These are phyloP conservation scores for Melanotaenia nigrans DNA, from an alignment of 2,797 vertebrate genomes.

Conservation along the genomic window DNA sequence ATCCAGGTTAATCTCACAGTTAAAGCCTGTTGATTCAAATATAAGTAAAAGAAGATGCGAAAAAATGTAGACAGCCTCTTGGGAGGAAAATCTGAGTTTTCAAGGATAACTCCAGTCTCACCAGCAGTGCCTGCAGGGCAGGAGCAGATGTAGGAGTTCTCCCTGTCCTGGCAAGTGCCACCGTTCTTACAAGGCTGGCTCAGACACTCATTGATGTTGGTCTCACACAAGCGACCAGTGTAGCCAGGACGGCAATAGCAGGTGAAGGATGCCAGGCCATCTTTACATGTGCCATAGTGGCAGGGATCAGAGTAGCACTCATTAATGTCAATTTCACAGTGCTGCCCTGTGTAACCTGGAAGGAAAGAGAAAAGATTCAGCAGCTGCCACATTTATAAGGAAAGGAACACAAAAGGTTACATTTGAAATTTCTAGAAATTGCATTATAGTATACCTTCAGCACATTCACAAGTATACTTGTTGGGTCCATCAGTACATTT, in stretches of 20 bases:
- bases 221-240: constrained; percentile 92
- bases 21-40: constrained; percentile 82
- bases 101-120: constrained; percentile 26
- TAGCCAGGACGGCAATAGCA: constrained; percentile 94
- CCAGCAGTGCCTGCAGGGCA: constrained; percentile 94
- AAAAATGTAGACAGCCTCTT: neutral
- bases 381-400: neutral
- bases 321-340: constrained; percentile 92
- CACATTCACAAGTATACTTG: constrained; percentile 93
- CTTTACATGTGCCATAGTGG: constrained; percentile 94
- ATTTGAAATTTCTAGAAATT: neutral
- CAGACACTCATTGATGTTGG: constrained; percentile 95
- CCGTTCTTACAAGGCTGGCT: constrained; percentile 96
- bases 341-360: constrained; percentile 90
- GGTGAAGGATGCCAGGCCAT: constrained; percentile 90
- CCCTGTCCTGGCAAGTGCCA: constrained; percentile 92
- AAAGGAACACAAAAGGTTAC: neutral
- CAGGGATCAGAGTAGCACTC: constrained; percentile 96
- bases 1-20: constrained; percentile 94
- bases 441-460: constrained; percentile 86
- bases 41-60: neutral
- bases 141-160: constrained; percentile 90
- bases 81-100: neutral
- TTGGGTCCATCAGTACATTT: constrained; percentile 96
- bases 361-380: neutral